Conservation (phyloP, 2,113 vertebrate genomes). For the Rallus limicola region DNA sequence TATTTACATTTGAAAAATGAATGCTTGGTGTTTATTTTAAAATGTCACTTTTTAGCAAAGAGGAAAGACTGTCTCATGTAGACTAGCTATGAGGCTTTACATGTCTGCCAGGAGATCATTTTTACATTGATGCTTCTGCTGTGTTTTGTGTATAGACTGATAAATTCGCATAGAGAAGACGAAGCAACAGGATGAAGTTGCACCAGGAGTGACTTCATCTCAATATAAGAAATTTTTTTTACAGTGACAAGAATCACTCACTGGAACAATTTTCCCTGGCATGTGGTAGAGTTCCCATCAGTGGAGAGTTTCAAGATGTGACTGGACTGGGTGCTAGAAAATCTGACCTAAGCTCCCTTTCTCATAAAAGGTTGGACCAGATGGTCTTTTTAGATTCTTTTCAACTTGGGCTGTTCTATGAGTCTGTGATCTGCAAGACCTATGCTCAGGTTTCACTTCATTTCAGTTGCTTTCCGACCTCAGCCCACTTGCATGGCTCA, state of each 20-base stretch:
- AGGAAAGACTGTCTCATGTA: neutral
- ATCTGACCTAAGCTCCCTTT: neutral
- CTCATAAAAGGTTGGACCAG: neutral
- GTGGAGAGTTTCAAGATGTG: neutral
- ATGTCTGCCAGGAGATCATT: neutral
- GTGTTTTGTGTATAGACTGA: neutral
- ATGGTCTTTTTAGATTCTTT: neutral
- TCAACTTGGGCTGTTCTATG: neutral
- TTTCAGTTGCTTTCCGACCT: neutral
- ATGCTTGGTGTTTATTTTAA: neutral
- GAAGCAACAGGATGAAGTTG: neutral
- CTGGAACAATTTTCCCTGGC: neutral
- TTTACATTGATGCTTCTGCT: neutral
- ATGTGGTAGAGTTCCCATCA: neutral
- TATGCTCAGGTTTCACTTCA: neutral
- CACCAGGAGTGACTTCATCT: neutral
- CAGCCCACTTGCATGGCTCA: neutral
- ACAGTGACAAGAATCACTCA: neutral
- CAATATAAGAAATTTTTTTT: neutral
- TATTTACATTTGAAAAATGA: neutral
- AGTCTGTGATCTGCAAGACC: neutral
- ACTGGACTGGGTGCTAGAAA: neutral
- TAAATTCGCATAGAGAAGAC: neutral
- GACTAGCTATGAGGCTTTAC: neutral
- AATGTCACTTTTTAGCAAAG: neutral